Percentiles rank a stretch among this genome's conserved stretches.
These are phyloP conservation scores for Tenrec ecaudatus DNA, from an alignment of 2,113 vertebrate species.

Conservation along the genomic window DNA sequence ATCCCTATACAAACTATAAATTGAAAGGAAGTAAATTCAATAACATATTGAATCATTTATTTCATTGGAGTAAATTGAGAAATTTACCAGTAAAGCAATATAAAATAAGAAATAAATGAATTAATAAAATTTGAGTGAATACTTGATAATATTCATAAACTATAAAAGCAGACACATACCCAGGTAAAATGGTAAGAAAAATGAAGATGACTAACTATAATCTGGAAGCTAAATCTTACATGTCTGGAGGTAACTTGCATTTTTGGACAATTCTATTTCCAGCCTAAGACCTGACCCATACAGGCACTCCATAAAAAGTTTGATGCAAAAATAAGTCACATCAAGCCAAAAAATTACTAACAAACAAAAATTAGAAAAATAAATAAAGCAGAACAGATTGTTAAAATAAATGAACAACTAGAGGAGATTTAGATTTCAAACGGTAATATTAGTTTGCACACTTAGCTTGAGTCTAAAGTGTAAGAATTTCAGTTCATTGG, in stretches of 20 bases:
- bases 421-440: no score
- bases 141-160: neutral
- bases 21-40: neutral
- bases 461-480: no score
- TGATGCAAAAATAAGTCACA: no score
- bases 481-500: no score
- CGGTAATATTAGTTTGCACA: no score
- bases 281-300: no score
- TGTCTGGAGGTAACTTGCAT: neutral
- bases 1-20: neutral
- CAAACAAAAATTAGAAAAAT: no score
- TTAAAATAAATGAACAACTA: no score
- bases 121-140: neutral
- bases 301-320: no score
- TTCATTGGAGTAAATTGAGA: neutral
- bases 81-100: neutral
- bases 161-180: neutral
- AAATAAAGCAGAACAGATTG: no score
- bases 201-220: neutral
- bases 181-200: neutral
- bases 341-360: no score
- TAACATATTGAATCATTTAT: neutral
- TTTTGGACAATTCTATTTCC: neutral
- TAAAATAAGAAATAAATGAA: slow-evolving; percentile 15
- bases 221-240: slow-evolving; percentile 12